Base-by-base conservation (phyloP, 2,888 invertebrate genomes). In the Andrena bucephala region DNA sequence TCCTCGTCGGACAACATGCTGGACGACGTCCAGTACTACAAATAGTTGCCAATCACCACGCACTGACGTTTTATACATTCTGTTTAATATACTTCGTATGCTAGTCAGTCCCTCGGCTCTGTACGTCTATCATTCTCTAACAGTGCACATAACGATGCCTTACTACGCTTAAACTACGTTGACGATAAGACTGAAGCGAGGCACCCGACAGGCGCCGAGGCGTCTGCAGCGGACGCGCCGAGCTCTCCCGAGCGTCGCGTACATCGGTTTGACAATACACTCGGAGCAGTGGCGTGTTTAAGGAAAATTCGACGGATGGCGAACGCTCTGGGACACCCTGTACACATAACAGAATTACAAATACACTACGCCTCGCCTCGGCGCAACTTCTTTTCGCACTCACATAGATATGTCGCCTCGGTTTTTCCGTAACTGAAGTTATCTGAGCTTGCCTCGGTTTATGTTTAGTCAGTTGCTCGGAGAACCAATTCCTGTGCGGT, bases 1-100 rank as follows among this genome's bases (percentile, higher is more conserved):
- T 95, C 92, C 78, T 94, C 94, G 5, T 94, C 94, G 36, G 94
- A 94, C 83, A 94, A 93, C 69, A 93, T 94, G 90, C 83, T 94
- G 54, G 94, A 94, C 54, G 94, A 94, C 71, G 92, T 93, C 73
- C 91, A 93, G 59, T 91, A 89, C 69, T 94, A 94, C 62, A 93
- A 93, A 86, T 94, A 90, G 89, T 82, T 7, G n/a, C 29, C 31
- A 20, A 36, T 13, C 10, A 60, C 66, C 24, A 50, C 54, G 24
- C 48, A 57, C 67, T 29, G 27, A 65, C 24, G 52, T 24, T 79
- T 72, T 48, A 8, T 71, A 62, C 36, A 36, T 76, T 67, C 20
- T 20, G 16, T 80, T 54, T 72, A 66, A 62, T 70, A 65, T 69
- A 52, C 72, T 66, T 78, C 7, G 36, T 48, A 65, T 74, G 59